These are phyloP conservation scores for Setophaga coronata DNA, from an alignment of 2,113 vertebrate species.

Conservation along the genomic window DNA sequence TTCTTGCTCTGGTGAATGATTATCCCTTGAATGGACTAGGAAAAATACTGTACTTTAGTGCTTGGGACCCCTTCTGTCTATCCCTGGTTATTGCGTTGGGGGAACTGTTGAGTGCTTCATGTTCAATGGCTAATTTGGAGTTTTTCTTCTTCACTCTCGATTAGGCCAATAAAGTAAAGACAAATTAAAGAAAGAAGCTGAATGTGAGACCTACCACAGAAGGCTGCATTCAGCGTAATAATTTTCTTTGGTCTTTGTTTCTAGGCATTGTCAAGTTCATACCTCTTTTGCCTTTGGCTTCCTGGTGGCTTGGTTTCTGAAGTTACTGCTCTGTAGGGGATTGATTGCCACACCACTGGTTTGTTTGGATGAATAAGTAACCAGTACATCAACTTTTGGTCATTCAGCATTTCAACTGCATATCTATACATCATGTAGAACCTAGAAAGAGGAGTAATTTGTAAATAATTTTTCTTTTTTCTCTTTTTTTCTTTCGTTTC, in stretches of 20 bases:
- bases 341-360: background rate
- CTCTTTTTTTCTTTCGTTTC: background rate
- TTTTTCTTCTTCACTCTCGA: background rate
- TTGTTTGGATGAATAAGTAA: background rate
- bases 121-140: background rate
- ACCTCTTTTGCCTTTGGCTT: background rate
- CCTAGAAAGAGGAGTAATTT: background rate
- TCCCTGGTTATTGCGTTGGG: background rate
- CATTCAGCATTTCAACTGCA: background rate
- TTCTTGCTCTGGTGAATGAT: background rate
- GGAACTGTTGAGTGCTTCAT: background rate
- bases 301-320: background rate
- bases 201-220: background rate
- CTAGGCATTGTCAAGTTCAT: background rate
- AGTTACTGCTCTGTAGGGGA: background rate
- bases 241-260: background rate
- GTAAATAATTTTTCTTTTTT: background rate
- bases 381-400: background rate
- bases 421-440: background rate
- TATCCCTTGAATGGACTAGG: background rate
- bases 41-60: background rate
- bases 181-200: background rate
- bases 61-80: background rate
- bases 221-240: background rate
- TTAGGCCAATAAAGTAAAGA: background rate